Conservation (phyloP, 1,140 invertebrate genomes). For the Nomia melanderi region DNA sequence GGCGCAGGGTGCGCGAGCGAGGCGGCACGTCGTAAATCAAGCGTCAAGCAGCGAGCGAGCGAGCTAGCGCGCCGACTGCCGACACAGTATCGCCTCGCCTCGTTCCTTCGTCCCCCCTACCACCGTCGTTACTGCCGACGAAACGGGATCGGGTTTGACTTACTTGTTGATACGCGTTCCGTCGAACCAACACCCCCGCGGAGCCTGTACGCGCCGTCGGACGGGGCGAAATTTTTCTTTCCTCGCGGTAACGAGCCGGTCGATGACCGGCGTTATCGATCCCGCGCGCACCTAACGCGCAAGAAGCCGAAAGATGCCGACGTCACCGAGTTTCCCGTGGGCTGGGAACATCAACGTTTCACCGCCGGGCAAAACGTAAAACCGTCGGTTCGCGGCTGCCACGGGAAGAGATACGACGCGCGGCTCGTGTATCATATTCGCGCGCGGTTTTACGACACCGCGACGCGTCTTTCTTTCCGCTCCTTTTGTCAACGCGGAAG, state of each 20-base stretch:
- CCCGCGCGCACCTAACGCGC: neutral
- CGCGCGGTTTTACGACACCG: conserved; percentile 41
- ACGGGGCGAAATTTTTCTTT: no score
- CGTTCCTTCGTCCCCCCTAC: neutral
- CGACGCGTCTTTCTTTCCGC: conserved; percentile 10
- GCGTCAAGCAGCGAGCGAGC: conserved; percentile 7
- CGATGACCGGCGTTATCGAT: neutral
- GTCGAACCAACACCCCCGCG: no score
- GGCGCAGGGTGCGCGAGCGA: neutral
- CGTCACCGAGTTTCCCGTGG: conserved; percentile 36
- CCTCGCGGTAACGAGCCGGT: neutral
- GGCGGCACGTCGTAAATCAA: conserved; percentile 56
- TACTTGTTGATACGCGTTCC: conserved; percentile 27
- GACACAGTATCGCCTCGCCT: neutral
- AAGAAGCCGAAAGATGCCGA: neutral
- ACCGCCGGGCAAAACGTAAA: conserved; percentile 44
- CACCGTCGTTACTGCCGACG: conserved; percentile 15
- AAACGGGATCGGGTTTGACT: neutral
- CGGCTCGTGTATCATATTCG: conserved; percentile 45
- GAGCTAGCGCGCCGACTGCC: no score
- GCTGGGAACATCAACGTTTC: conserved; percentile 33
- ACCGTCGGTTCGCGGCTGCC: conserved; percentile 55
- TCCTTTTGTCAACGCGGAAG: no score
- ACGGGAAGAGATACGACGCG: conserved; percentile 46
- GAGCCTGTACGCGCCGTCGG: no score